These are phyloP conservation scores for Vicugna pacos DNA, from an alignment of 2,113 vertebrate genomes.

Conservation along the genomic window DNA sequence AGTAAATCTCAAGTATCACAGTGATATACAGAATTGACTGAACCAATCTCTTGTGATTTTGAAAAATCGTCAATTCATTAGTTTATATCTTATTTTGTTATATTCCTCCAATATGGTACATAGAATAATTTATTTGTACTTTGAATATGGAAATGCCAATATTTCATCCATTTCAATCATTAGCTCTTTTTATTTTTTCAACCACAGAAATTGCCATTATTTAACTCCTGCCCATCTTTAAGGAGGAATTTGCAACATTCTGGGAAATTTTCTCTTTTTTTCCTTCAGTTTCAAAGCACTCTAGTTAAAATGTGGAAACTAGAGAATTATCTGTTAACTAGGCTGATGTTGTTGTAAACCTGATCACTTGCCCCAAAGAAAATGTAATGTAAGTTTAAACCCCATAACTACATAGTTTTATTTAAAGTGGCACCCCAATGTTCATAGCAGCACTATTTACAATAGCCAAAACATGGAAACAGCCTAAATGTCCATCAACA, in stretches of 20 bases:
- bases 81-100: slow-evolving; percentile 27
- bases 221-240: neutral
- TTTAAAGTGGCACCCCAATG: neutral
- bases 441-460: too few species aligned
- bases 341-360: neutral
- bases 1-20: slow-evolving; percentile 30
- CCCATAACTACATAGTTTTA: neutral
- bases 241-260: neutral
- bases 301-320: neutral
- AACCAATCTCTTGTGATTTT: neutral
- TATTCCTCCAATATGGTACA: neutral
- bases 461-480: too few species aligned
- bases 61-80: neutral
- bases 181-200: neutral
- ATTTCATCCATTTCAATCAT: neutral
- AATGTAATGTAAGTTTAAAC: neutral
- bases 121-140: neutral
- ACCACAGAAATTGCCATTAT: neutral
- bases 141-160: neutral
- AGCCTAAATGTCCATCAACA: too few species aligned
- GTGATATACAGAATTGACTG: neutral
- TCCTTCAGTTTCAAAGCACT: neutral
- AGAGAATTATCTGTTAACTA: neutral
- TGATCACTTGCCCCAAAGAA: neutral
- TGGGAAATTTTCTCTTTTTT: neutral